Percentiles rank a stretch among this genome's conserved stretches.
Evolutionary conservation across 2,797 vertebrate species (phyloP).

Genomic region (Peromyscus aztecus): DNA sequence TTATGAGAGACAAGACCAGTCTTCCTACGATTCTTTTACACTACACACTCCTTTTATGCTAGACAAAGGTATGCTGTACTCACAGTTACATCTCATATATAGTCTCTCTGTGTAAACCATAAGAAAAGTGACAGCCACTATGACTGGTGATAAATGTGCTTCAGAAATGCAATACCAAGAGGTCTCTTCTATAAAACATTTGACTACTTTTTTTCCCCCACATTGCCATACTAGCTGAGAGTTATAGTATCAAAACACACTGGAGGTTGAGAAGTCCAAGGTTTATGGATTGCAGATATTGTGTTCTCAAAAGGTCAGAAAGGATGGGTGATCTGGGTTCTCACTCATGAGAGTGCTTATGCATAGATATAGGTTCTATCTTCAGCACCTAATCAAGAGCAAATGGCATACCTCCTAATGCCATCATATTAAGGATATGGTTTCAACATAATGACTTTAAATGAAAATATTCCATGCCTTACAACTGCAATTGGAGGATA

Average conservation of each 20-base stretch:
- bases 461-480: background rate
- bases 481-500: background rate
- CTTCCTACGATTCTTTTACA: background rate
- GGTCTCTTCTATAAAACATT: background rate
- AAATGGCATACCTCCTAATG: background rate
- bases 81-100: background rate
- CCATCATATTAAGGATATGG: rapidly evolving
- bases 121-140: background rate
- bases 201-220: background rate
- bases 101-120: background rate
- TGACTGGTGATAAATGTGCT: background rate
- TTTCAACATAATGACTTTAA: background rate
- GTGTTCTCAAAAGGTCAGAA: background rate
- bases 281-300: background rate
- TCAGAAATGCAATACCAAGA: background rate
- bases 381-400: background rate
- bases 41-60: background rate
- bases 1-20: background rate
- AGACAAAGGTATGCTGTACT: background rate
- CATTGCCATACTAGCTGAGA: background rate
- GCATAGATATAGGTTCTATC: rapidly evolving
- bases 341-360: background rate
- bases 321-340: too few species aligned
- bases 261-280: background rate
- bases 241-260: background rate